Evolutionary conservation across 2,888 invertebrate species (phyloP).

Genomic region (Lasioglossum lativentre): DNA sequence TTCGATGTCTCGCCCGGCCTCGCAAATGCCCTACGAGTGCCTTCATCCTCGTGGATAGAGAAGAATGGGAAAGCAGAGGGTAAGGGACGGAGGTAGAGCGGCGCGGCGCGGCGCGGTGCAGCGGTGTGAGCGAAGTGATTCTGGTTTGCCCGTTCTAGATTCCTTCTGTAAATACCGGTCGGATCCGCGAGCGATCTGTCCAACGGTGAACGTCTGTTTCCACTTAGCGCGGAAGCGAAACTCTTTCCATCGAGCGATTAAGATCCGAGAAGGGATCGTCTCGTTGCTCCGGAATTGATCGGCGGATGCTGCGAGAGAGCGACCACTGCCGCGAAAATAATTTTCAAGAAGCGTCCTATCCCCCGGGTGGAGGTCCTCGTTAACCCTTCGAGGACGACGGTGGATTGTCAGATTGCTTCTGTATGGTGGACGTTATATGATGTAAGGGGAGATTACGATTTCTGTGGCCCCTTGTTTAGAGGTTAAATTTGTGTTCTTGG

Average conservation of each 20-base stretch:
- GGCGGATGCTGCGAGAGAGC: not conserved
- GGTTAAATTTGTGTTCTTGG: too few relatives aligned
- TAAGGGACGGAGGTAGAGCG: not conserved
- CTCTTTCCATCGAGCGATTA: constrained; percentile 27
- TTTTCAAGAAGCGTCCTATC: not conserved
- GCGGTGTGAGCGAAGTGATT: constrained; percentile 60
- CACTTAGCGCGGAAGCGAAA: constrained; percentile 30
- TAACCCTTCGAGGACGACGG: not conserved
- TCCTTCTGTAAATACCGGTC: constrained; percentile 71
- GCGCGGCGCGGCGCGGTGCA: constrained; percentile 13
- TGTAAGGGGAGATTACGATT: too few relatives aligned
- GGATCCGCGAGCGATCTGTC: constrained; percentile 38
- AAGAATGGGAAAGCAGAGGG: constrained; percentile 27
- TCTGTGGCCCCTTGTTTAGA: too few relatives aligned
- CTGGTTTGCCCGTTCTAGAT: constrained; percentile 71
- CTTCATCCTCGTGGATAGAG: constrained; percentile 47
- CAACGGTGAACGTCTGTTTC: constrained; percentile 61
- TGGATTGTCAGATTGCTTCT: too few relatives aligned
- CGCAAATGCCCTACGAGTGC: constrained; percentile 62
- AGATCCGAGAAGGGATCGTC: not conserved
- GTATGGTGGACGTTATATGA: too few relatives aligned
- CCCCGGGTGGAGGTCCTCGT: not conserved
- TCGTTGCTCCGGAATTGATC: not conserved
- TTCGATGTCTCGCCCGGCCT: constrained; percentile 51
- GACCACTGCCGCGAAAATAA: not conserved